These are phyloP conservation scores for Cheilosia vulpina DNA, from an alignment of 2,888 invertebrate genomes.

Conservation along the genomic window DNA sequence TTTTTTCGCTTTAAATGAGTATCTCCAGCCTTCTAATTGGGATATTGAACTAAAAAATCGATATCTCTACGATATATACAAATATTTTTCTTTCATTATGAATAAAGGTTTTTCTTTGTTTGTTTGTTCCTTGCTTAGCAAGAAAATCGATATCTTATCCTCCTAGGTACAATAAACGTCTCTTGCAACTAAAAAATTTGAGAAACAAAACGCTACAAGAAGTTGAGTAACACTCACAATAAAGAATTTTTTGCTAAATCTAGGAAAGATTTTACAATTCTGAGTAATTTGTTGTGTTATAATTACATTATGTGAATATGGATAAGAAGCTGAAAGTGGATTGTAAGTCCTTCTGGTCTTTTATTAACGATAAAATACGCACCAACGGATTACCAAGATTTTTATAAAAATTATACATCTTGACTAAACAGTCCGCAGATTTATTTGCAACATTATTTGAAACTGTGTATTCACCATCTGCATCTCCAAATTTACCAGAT, in stretches of 20 bases:
- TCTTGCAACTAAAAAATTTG: no score
- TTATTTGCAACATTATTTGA: background rate
- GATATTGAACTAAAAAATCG: conserved; percentile 19
- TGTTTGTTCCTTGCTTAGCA: background rate
- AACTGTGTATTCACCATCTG: background rate
- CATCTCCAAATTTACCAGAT: background rate
- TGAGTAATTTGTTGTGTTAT: no score
- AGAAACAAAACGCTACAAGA: no score
- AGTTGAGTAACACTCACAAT: no score
- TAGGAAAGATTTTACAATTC: no score
- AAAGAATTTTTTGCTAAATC: no score
- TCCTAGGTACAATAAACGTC: no score
- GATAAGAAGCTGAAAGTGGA: background rate
- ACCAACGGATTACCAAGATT: no score
- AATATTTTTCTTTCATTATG: background rate
- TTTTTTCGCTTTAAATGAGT: background rate
- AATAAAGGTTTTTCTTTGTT: background rate
- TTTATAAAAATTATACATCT: conserved; percentile 4
- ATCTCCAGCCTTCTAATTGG: conserved; percentile 1
- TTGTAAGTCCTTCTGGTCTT: conserved; percentile 2
- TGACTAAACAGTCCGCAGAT: background rate
- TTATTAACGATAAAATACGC: conserved; percentile 1
- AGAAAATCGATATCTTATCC: no score
- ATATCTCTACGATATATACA: background rate
- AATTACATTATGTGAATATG: background rate